Percentiles rank a stretch among this genome's conserved stretches.
phyloP scores from a whole-genome alignment of 2,888 invertebrate genomes.

The Synergus umbraculus region DNA sequence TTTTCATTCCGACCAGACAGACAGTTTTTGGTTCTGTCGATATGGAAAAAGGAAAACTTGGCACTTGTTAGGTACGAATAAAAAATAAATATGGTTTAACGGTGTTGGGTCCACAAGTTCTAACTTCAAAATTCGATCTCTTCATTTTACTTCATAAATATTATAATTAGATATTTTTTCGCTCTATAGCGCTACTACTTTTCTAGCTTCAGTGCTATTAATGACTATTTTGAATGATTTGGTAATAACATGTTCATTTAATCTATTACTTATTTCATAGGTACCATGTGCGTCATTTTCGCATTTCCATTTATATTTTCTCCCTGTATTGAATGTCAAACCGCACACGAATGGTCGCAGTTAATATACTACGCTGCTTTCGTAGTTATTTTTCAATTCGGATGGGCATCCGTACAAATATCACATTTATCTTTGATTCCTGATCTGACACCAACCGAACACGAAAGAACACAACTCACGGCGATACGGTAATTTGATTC shows the following conservation, averaged over 20 bases:
- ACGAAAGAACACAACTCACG: slow-evolving; percentile 87
- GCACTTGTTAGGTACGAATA: slow-evolving; percentile 89
- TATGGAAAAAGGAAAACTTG: slow-evolving; percentile 92
- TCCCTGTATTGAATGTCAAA: slow-evolving; percentile 84
- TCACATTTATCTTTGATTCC: slow-evolving; percentile 94
- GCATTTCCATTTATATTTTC: slow-evolving; percentile 94
- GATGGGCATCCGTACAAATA: slow-evolving; percentile 95
- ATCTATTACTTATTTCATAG: slow-evolving; percentile 74
- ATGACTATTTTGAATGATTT: not conserved
- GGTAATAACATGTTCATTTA: not conserved
- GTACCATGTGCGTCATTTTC: slow-evolving; percentile 85
- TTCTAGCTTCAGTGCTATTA: not conserved
- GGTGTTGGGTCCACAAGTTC: no score
- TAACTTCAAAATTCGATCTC: no score
- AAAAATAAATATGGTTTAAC: not conserved
- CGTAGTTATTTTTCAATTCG: slow-evolving; percentile 92
- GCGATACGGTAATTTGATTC: slow-evolving; percentile 81
- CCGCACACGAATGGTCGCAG: slow-evolving; percentile 83
- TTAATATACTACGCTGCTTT: slow-evolving; percentile 87
- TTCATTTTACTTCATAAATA: no score
- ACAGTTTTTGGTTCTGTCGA: slow-evolving; percentile 82
- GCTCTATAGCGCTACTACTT: no score
- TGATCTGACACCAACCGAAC: slow-evolving; percentile 86
- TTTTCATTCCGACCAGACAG: slow-evolving; percentile 87
- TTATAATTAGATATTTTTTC: no score